Evolutionary conservation across 2,888 invertebrate species (phyloP).

Genomic region (Stratiomys singularior): DNA sequence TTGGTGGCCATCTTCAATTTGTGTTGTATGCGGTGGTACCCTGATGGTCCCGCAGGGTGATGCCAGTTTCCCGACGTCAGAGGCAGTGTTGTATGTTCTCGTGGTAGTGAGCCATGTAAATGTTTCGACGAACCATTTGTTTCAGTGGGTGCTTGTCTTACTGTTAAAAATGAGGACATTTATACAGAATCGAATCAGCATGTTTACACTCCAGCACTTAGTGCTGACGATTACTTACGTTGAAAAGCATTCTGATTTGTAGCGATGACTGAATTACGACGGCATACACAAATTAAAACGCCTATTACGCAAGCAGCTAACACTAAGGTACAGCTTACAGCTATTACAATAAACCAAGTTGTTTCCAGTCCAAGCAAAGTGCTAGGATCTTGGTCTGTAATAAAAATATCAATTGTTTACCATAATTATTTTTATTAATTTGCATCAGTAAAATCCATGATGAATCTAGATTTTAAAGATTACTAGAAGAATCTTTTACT

Average conservation of each 20-base stretch:
- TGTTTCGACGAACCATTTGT: conserved; percentile 76
- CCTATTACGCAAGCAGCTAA: conserved; percentile 76
- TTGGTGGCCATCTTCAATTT: conserved; percentile 74
- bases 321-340: conserved; percentile 76
- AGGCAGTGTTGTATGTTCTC: conserved; percentile 70
- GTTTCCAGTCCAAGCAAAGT: conserved; percentile 78
- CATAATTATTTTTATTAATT: too few relatives aligned
- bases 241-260: conserved; percentile 67
- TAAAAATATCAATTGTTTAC: background rate
- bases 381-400: conserved; percentile 70
- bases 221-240: conserved; percentile 58
- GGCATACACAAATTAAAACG: conserved; percentile 80
- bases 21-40: conserved; percentile 67
- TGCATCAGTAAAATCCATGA: too few relatives aligned
- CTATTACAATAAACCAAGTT: conserved; percentile 80
- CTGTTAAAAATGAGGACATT: conserved; percentile 53
- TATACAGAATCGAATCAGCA: background rate
- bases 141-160: conserved; percentile 67
- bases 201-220: too few relatives aligned
- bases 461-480: too few relatives aligned
- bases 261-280: conserved; percentile 70
- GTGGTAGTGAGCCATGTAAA: conserved; percentile 71
- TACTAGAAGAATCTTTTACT: too few relatives aligned
- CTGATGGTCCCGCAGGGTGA: conserved; percentile 86
- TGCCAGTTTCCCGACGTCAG: conserved; percentile 91